Evolutionary conservation across 2,113 vertebrate genomes (phyloP), one percentile per base, ranked within the genome.

Genomic region (Lepus americanus): DNA sequence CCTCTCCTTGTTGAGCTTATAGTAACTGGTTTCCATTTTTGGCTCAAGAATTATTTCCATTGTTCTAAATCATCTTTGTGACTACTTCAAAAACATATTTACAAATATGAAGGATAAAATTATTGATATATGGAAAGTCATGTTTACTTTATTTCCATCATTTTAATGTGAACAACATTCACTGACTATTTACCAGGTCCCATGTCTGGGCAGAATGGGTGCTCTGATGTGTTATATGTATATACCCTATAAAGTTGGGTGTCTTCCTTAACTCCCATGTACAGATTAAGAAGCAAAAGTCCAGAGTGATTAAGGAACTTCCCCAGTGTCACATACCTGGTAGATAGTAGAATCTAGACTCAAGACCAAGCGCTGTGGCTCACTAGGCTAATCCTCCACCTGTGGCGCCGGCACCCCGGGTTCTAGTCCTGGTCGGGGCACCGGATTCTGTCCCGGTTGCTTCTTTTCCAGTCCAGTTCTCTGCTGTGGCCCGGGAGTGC

Each of bases 11-110:
- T 67, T 91, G 9, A 79, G 25, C 14, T 27, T 1, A 36, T 95
- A 29, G 49, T 94, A 88, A 63, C 14, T n/a, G n/a, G 17, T 89
- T 94, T 96, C 11, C 36, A 66, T 12, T 80, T 39, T 76, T 93
- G 39, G 79, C 61, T 77, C 19, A 66, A 36, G 16, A 78, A 86
- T 64, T 86, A 63, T 49, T 33, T 93, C 51, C 23, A 1, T 19
- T 86, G 31, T 95, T 87, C 1, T 13, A 13, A 63, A 13, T 51
- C 23, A 49, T 73, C 66, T 90, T 78, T 78, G n/a, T 63, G 27
- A 73, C 14, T 80, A 59, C 25, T 70, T 76, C 59, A 84, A 80
- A 92, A 55, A 12, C 59, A 31, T 29, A 3, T 90, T 76, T 90
- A 49, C 69, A 78, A 91, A 69, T 89, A 82, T 69, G 55, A 89